A percentile compares a stretch with the other conserved stretches of the same genome.
These are phyloP conservation scores for Escarpia spicata DNA, from an alignment of 2,888 invertebrate genomes.

Conservation along the genomic window DNA sequence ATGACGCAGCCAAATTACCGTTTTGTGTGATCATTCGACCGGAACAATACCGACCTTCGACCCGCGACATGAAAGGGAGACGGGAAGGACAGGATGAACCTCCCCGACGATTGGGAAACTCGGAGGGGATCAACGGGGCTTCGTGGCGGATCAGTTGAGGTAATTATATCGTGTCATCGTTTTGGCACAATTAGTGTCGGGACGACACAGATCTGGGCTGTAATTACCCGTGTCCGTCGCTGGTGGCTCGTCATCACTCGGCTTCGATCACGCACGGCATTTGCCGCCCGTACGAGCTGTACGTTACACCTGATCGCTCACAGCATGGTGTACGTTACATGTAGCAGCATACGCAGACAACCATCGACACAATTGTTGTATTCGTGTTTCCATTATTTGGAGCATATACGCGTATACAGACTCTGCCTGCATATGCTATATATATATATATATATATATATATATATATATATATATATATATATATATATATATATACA, in stretches of 20 bases:
- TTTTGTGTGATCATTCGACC: not conserved
- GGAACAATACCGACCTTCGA: not conserved
- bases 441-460: not conserved
- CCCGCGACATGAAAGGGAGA: not conserved
- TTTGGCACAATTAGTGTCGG: slow-evolving; percentile 11
- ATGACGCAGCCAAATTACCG: slow-evolving; percentile 11
- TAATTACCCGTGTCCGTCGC: not conserved
- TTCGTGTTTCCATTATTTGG: no score
- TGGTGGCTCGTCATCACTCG: not conserved
- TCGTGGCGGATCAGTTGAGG: not conserved
- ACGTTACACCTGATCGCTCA: slow-evolving; percentile 10
- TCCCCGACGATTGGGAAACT: not conserved
- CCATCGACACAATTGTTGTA: not conserved
- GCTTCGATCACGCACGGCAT: not conserved
- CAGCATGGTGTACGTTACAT: not conserved
- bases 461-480: not conserved
- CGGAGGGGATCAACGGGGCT: slow-evolving; percentile 6
- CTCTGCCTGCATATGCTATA: not conserved
- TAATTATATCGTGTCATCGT: slow-evolving; percentile 16
- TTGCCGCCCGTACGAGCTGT: not conserved
- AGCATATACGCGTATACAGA: not conserved
- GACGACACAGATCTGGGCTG: not conserved
- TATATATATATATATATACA: not conserved
- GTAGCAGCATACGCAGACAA: not conserved
- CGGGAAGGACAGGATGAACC: not conserved